Conservation (phyloP, 2,888 invertebrate species). For the Zootermopsis nevadensis region DNA sequence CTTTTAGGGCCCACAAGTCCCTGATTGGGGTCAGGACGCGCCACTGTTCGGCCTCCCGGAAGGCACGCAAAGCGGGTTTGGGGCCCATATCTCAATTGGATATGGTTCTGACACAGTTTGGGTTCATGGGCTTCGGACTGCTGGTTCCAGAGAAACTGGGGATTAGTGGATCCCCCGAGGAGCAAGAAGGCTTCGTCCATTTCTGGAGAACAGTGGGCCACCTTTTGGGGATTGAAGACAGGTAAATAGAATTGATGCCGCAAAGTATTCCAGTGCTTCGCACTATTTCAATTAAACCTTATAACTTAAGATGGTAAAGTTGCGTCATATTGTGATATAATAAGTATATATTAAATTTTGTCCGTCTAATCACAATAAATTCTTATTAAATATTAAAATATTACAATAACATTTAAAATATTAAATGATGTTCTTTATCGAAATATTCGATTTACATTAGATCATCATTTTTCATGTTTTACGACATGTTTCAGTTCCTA, state of each 20-base stretch:
- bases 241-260: conserved; percentile 61
- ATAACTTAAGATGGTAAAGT: no score
- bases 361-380: no score
- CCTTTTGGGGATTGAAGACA: conserved; percentile 85
- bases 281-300: no score
- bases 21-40: conserved; percentile 73
- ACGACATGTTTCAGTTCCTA: no score
- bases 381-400: no score
- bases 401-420: no score
- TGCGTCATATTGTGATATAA: no score
- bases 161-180: conserved; percentile 70
- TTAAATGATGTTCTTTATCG: no score
- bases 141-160: conserved; percentile 75
- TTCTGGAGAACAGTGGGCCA: conserved; percentile 87
- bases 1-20: conserved; percentile 67
- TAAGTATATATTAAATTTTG: no score
- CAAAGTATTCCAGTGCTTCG: no score
- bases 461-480: no score
- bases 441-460: no score
- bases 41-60: conserved; percentile 73
- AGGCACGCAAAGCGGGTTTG: conserved; percentile 63
- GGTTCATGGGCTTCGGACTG: conserved; percentile 82
- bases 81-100: conserved; percentile 82
- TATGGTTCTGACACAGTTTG: conserved; percentile 87
- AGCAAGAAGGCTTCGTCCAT: conserved; percentile 82